phyloP scores from a whole-genome alignment of 30 jellyfish, hydroid and myxozoan species.

The Catostylus mosaicus region DNA sequence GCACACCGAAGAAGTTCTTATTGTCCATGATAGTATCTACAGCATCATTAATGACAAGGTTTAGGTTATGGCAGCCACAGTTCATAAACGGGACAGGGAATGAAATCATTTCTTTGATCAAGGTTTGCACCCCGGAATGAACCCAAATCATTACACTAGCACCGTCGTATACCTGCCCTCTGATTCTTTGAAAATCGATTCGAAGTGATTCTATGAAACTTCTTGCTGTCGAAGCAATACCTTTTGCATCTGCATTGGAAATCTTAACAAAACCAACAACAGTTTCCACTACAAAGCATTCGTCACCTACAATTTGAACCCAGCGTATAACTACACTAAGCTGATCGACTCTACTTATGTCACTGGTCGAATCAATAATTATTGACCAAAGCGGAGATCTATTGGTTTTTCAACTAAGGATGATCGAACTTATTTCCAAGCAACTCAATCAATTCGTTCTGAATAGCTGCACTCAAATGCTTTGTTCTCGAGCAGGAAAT shows the following conservation, averaged over 20 bases:
- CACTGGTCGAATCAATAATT: slow-evolving; percentile 41
- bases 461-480: slow-evolving; percentile 36
- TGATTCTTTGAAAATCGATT: not conserved
- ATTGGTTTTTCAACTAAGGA: too few relatives aligned
- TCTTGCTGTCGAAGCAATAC: slow-evolving; percentile 7
- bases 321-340: slow-evolving; percentile 25
- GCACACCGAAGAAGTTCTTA: not conserved
- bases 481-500: slow-evolving; percentile 45
- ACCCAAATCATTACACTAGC: slow-evolving; percentile 13
- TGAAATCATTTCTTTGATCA: not conserved
- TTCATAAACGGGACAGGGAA: slow-evolving; percentile 14
- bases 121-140: not conserved
- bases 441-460: slow-evolving; percentile 33
- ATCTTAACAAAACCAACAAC: slow-evolving; percentile 17
- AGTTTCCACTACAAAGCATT: slow-evolving; percentile 16
- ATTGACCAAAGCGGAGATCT: slow-evolving; percentile 19
- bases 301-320: slow-evolving; percentile 7
- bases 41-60: slow-evolving; percentile 23
- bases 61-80: slow-evolving; percentile 31
- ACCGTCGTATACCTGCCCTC: slow-evolving; percentile 42
- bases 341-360: slow-evolving; percentile 13
- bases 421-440: too few relatives aligned
- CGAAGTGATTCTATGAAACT: not conserved
- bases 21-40: not conserved
- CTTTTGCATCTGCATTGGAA: not conserved